phyloP scores from a whole-genome alignment of 2,888 invertebrate species.

The Ommatoiulus sabulosus region DNA sequence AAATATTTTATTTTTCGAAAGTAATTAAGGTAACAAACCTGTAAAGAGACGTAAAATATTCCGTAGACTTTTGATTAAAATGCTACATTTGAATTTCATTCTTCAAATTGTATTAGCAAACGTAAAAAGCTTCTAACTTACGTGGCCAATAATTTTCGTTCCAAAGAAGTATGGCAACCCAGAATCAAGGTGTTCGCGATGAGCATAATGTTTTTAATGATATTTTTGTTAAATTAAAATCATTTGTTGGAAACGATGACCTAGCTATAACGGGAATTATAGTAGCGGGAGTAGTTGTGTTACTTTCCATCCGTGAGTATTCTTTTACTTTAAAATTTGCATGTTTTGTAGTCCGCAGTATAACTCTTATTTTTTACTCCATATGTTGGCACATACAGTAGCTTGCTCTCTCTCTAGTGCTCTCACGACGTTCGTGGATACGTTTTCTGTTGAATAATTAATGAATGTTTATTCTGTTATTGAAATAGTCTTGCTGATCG shows the following conservation, averaged over 20 bases:
- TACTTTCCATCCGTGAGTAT: conserved; percentile 13
- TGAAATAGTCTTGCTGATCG: conserved; percentile 49
- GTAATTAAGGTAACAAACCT: background rate
- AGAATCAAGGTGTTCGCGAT: background rate
- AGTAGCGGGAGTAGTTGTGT: conserved; percentile 23
- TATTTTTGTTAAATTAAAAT: background rate
- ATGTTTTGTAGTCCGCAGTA: background rate
- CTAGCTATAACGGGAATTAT: background rate
- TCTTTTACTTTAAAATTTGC: background rate
- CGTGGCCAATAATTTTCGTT: background rate
- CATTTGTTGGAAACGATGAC: conserved; percentile 27
- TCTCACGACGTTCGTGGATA: background rate
- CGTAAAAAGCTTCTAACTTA: background rate
- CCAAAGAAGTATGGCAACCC: background rate
- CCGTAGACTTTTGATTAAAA: background rate
- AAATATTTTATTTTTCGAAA: background rate
- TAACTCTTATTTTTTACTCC: background rate
- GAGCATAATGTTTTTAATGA: background rate
- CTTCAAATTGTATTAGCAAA: background rate
- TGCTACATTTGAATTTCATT: background rate
- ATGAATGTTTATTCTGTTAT: background rate
- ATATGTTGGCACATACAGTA: background rate
- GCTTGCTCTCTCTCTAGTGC: background rate
- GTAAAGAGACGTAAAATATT: background rate
- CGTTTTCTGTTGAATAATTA: background rate